Evolutionary conservation across 2,797 vertebrate genomes (phyloP).

Genomic region (Eulemur rubriventer): DNA sequence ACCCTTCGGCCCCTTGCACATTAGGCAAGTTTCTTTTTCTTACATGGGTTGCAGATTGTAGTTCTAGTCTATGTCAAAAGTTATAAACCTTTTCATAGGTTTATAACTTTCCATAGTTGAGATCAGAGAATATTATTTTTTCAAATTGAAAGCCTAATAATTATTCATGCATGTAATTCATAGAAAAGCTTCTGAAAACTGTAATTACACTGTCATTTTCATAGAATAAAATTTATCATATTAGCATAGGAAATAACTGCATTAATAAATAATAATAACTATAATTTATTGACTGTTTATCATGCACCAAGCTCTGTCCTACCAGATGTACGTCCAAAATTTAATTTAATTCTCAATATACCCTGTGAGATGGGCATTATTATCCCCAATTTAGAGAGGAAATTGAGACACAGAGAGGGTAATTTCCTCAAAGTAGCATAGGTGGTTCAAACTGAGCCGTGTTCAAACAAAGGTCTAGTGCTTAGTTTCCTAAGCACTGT

Average conservation of each 20-base stretch:
- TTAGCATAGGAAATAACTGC: not conserved
- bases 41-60: not conserved
- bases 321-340: not conserved
- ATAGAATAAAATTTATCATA: conserved; percentile 17
- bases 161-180: not conserved
- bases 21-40: not conserved
- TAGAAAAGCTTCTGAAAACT: not conserved
- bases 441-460: not conserved
- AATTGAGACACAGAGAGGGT: not conserved
- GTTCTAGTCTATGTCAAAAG: not conserved
- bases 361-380: not conserved
- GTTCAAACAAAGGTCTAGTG: not conserved
- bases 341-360: not conserved
- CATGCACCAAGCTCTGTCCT: not conserved
- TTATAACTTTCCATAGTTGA: not conserved
- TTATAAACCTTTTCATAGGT: not conserved
- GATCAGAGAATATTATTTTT: not conserved
- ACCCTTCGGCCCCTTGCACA: fast-evolving
- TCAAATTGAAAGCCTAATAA: not conserved
- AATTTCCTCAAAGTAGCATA: not conserved
- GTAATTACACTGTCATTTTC: conserved; percentile 5
- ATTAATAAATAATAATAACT: conserved; percentile 2
- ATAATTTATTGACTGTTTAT: not conserved
- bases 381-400: not conserved
- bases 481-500: not conserved